Evolutionary conservation across 1,140 invertebrate genomes (phyloP), one percentile per base, ranked within the genome.

Genomic region (Orchesella cincta): DNA sequence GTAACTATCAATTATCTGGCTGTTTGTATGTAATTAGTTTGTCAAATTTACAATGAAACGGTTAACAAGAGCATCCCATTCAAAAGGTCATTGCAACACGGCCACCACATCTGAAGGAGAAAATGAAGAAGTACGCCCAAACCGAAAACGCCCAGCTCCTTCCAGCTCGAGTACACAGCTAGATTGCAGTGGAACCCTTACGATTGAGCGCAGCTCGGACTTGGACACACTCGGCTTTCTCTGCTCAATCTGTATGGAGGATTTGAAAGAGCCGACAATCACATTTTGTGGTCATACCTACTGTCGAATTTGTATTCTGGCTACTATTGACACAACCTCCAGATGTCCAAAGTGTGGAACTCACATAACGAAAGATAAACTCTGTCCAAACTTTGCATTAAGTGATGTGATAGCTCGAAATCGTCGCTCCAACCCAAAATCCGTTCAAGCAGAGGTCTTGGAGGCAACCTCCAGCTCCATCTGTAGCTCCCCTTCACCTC

Each of bases 211-310:
- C 8, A 23, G 26, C n/a, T 2, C n/a, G 62, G 62, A 23, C 28
- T 26, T 28, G 34, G 71, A 26, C 8, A n/a, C n/a, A n/a, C n/a
- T n/a, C n/a, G 92, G 93, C 83, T 91, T 91, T 79, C 85, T 92
- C 0, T 96, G 95, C 84, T 94, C 94, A 0, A 92, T 98, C 52
- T 98, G 96, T 86, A 93, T 96, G 85, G 93, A 96, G 84, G 86
- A 95, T 28, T 95, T 97, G 75, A 91, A 92, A 75, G 95, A 96
- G 86, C 94, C 95, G 0, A 91, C 95, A 85, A 94, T 97, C 81
- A 97, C 95, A 0, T 91, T 92, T 79, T 98, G 96, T 87, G 96
- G 96, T 1, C 96, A 98, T 85, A 96, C 94, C 2, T 98, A 95
- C 86, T 98, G 96, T 87, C 90, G 91, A 84, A 88, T 88, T 62